phyloP scores from a whole-genome alignment of 2,797 vertebrate genomes.

The Tarsius wallacei region DNA sequence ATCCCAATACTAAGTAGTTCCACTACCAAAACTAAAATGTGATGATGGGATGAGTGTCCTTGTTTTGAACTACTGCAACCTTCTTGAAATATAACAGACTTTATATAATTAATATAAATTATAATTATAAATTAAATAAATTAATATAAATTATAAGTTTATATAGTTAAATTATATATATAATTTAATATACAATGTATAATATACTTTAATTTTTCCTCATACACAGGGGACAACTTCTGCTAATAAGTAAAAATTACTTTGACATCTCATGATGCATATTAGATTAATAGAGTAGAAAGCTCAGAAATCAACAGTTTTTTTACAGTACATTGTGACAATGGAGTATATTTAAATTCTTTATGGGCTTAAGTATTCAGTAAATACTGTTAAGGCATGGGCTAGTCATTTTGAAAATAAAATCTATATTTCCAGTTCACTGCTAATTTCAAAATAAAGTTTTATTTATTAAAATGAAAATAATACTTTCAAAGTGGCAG shows the following conservation, averaged over 20 bases:
- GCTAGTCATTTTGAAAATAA: not conserved
- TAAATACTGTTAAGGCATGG: not conserved
- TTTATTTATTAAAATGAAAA: slow-evolving; percentile 4
- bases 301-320: not conserved
- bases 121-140: too few relatives aligned
- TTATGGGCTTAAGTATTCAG: not conserved
- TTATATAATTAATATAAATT: not conserved
- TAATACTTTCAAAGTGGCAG: not conserved
- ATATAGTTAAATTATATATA: not conserved
- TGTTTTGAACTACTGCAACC: not conserved
- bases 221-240: not conserved
- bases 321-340: not conserved
- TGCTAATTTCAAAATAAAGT: slow-evolving; percentile 33
- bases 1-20: not conserved
- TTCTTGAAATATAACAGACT: not conserved
- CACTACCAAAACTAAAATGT: not conserved
- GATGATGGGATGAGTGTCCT: not conserved
- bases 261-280: not conserved
- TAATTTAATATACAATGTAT: not conserved
- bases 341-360: not conserved
- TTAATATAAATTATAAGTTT: too few relatives aligned
- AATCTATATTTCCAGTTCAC: not conserved
- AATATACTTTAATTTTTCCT: slow-evolving; percentile 20
- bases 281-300: slow-evolving; percentile 31
- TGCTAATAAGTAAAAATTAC: not conserved